These are phyloP conservation scores for Pygathrix nemaeus DNA, from an alignment of 2,113 vertebrate species.

Conservation along the genomic window DNA sequence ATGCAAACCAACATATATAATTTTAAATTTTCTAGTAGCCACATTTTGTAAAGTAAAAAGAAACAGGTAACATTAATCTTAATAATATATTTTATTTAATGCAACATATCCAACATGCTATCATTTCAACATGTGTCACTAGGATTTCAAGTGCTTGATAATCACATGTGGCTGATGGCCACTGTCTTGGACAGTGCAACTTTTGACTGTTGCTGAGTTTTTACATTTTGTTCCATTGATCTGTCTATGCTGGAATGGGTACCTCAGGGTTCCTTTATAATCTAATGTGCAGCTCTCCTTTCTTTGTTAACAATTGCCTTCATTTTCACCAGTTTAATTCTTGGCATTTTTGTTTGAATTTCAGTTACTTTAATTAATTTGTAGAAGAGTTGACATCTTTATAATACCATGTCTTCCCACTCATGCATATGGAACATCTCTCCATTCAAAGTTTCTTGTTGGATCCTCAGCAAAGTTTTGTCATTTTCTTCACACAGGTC, in stretches of 20 bases:
- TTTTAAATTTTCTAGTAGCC: slow-evolving; percentile 32
- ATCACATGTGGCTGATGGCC: background rate
- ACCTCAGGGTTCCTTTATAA: background rate
- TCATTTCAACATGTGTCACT: background rate
- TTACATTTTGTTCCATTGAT: background rate
- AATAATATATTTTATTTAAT: background rate
- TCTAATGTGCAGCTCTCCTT: background rate
- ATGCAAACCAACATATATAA: background rate
- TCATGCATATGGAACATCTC: background rate
- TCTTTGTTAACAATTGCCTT: background rate
- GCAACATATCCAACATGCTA: background rate
- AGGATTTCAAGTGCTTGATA: background rate
- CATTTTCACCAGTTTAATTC: slow-evolving; percentile 6
- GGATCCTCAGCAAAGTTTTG: background rate
- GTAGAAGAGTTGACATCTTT: background rate
- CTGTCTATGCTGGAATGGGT: background rate
- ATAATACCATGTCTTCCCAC: background rate
- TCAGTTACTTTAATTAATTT: slow-evolving; percentile 1
- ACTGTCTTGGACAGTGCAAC: background rate
- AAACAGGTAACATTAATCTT: background rate
- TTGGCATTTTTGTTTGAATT: slow-evolving; percentile 32
- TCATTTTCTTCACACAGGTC: background rate
- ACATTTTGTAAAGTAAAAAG: slow-evolving; percentile 45
- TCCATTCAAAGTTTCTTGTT: background rate
- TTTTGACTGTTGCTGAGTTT: background rate